Base-by-base conservation (phyloP, 2,113 vertebrate genomes). In the Oostethus manadensis region DNA sequence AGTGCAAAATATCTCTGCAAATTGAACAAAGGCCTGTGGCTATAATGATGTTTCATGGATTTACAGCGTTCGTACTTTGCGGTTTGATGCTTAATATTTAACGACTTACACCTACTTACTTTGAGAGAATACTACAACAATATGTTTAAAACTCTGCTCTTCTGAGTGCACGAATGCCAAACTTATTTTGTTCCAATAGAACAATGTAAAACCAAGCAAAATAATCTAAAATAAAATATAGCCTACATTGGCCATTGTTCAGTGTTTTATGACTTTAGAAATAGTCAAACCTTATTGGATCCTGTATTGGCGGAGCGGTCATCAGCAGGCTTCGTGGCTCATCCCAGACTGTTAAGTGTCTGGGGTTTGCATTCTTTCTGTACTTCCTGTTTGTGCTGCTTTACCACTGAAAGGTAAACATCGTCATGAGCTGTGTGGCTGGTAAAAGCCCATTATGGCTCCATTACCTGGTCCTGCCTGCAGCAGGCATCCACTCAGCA, bases 381-480 rank as follows among this genome's bases (percentile, higher is more conserved):
- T 64, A 73, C 83, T 86, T 85, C 81, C 83, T 84, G 79, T 83
- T 86, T 83, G 77, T 73, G 33, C 53, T 76, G 58, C 73, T 79
- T 79, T 81, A 68, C 67, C 78, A 71, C 58, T 48, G 48, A 78
- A 77, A 73, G 71, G 73, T 81, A 87, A 88, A 87, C 81, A 78
- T 66, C 60, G 60, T 56, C 68, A 40, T 80, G 69, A 68, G 78
- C 72, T 71, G 55, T 26, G 53, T 6, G 18, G 56, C 66, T 71
- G 62, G 77, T 87, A 86, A 87, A 86, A 87, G 83, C 73, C 80
- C 78, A 85, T 89, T 84, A 86, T 15, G 57, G 66, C 53, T 84
- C 78, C 84, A 89, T 87, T 88, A 87, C 76, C 77, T 80, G 63
- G 33, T 33, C 35, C 58, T 44, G 60, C 14, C 64, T 51, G 18